phyloP scores from a whole-genome alignment of 2,888 invertebrate genomes.

The Latrodectus hesperus region DNA sequence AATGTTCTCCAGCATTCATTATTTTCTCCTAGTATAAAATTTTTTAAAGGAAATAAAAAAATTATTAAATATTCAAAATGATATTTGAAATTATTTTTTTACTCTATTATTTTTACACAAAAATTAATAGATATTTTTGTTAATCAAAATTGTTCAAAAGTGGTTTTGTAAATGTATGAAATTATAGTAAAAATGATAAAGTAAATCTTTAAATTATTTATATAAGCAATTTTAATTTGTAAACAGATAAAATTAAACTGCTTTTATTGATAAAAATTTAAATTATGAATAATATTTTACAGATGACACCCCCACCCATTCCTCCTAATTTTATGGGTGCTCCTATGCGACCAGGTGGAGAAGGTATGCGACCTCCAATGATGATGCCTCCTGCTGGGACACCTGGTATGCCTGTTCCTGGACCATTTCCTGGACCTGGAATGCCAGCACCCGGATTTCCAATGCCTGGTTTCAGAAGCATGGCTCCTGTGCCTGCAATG shows the following conservation, averaged over 20 bases:
- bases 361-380: constrained; percentile 59
- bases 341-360: constrained; percentile 48
- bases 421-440: constrained; percentile 49
- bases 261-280: not conserved
- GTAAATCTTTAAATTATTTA: not conserved
- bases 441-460: constrained; percentile 56
- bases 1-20: too few relatives aligned
- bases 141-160: too few relatives aligned
- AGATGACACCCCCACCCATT: constrained; percentile 65
- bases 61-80: too few relatives aligned
- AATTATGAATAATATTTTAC: not conserved
- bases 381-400: constrained; percentile 62
- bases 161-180: not conserved
- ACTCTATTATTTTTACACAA: too few relatives aligned
- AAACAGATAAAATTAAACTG: not conserved
- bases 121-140: too few relatives aligned
- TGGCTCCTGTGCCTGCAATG: constrained; percentile 59
- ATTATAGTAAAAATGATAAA: not conserved
- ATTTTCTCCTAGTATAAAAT: too few relatives aligned
- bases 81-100: too few relatives aligned
- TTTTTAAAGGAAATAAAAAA: too few relatives aligned
- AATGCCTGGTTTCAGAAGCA: constrained; percentile 44
- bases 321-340: constrained; percentile 60
- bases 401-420: constrained; percentile 54
- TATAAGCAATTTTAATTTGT: not conserved